Conservation (phyloP, 2,797 vertebrate species). For the Coluber constrictor region DNA sequence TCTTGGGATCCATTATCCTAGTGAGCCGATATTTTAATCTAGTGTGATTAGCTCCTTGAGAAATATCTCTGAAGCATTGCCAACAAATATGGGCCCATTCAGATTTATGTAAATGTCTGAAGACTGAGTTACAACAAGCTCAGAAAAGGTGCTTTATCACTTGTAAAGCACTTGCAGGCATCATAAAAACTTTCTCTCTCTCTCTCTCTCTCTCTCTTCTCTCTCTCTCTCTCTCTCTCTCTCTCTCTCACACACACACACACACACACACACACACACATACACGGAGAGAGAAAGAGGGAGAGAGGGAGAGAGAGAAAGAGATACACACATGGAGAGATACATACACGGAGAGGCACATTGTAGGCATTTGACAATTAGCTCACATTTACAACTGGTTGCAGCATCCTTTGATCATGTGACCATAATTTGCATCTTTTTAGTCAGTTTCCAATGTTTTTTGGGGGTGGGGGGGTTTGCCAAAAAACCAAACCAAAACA, state of each 20-base stretch:
- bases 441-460: neutral
- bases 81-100: neutral
- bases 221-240: too few species aligned
- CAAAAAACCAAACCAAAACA: neutral
- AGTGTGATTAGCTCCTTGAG: neutral
- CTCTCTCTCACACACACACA: too few species aligned
- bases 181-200: neutral
- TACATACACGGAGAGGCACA: too few species aligned
- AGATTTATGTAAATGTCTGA: neutral
- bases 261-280: neutral
- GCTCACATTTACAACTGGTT: neutral
- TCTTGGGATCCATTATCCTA: neutral
- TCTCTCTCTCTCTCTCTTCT: neutral
- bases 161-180: neutral
- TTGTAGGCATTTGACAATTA: neutral
- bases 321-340: neutral
- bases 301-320: too few species aligned
- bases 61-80: neutral
- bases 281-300: too few species aligned
- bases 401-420: neutral
- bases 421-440: neutral
- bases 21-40: neutral
- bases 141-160: neutral
- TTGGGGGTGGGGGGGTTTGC: fast-evolving
- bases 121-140: neutral